These are phyloP conservation scores for Rutilus rutilus DNA, from an alignment of 2,113 vertebrate species.

Conservation along the genomic window DNA sequence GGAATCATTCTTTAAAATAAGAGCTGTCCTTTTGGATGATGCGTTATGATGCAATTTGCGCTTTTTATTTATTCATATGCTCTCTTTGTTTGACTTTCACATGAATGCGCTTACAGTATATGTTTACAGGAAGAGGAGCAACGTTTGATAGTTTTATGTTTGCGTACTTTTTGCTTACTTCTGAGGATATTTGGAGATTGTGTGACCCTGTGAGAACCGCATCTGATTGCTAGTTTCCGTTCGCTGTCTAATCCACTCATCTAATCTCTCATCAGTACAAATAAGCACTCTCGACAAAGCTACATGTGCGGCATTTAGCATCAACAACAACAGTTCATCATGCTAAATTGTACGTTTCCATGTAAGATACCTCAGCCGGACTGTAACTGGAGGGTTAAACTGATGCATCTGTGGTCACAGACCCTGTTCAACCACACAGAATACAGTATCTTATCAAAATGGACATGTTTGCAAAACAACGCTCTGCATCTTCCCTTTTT, in stretches of 20 bases:
- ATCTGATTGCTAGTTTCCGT: slow-evolving; percentile 66
- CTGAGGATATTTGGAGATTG: slow-evolving; percentile 2
- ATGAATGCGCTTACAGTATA: neutral
- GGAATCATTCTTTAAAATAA: neutral
- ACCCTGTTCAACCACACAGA: too few relatives aligned
- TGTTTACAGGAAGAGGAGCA: neutral
- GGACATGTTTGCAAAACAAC: neutral
- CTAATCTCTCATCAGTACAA: slow-evolving; percentile 60
- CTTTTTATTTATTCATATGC: neutral
- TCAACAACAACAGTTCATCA: slow-evolving; percentile 3
- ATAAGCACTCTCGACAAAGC: slow-evolving; percentile 21
- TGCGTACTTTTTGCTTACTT: neutral
- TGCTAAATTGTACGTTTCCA: slow-evolving; percentile 10
- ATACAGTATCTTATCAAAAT: slow-evolving; percentile 3
- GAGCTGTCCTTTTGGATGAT: neutral
- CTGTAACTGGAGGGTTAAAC: slow-evolving; percentile 1
- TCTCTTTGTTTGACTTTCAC: neutral
- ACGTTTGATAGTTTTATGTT: neutral
- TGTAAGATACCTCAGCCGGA: neutral
- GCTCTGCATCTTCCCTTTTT: neutral
- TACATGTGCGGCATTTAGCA: neutral
- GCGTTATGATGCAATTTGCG: neutral
- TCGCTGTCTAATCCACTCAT: slow-evolving; percentile 65
- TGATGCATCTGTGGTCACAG: neutral
- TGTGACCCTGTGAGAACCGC: neutral